Evolutionary conservation across 1,140 invertebrate genomes (phyloP).

Genomic region (Drosophila kanapiae): DNA sequence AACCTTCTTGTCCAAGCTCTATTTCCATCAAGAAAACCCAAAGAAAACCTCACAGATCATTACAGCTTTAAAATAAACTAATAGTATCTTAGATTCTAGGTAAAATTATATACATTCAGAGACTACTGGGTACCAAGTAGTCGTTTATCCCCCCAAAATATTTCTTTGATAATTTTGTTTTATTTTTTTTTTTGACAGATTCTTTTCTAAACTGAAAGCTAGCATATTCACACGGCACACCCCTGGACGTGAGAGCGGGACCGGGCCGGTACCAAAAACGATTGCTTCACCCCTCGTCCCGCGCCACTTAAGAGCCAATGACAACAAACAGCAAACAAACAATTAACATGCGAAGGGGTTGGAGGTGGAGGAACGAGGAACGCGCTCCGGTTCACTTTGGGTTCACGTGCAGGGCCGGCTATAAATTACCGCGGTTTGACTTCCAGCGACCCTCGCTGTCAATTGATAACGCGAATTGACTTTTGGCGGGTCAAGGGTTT

Average conservation of each 20-base stretch:
- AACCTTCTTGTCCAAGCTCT: background rate
- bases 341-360: constrained; percentile 75
- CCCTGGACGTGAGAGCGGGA: constrained; percentile 13
- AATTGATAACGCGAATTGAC: constrained; percentile 55
- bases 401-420: constrained; percentile 72
- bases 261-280: background rate
- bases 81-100: too few relatives aligned
- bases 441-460: constrained; percentile 59
- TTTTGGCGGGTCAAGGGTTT: constrained; percentile 43
- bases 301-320: constrained; percentile 72
- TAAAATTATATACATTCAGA: too few relatives aligned
- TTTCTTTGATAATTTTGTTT: constrained; percentile 4
- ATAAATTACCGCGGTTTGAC: constrained; percentile 82
- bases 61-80: background rate
- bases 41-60: background rate
- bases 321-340: constrained; percentile 85
- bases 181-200: constrained; percentile 18
- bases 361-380: constrained; percentile 4
- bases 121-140: background rate
- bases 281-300: constrained; percentile 39
- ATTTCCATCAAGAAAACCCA: background rate
- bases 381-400: background rate
- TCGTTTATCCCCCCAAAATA: background rate
- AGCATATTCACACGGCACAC: constrained; percentile 74
- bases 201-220: constrained; percentile 69